Percentiles rank a stretch among this genome's conserved stretches.
Conservation (phyloP, 2,113 vertebrate species). For the Cyanoderma ruficeps region DNA sequence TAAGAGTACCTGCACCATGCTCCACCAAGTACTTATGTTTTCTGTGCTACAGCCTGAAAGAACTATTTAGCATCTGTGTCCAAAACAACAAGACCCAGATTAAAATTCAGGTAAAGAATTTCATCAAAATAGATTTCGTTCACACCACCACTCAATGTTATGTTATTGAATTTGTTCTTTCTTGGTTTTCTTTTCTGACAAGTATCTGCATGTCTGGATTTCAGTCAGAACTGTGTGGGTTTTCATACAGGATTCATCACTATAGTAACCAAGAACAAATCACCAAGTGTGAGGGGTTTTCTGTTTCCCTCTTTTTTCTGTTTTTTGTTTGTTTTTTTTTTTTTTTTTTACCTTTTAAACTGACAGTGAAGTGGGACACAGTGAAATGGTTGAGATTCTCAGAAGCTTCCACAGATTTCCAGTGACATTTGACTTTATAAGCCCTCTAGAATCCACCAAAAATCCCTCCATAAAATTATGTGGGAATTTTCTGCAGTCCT, state of each 20-base stretch:
- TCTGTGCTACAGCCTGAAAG: not conserved
- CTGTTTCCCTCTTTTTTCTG: not conserved
- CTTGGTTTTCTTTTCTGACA: not conserved
- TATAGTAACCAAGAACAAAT: conserved; percentile 56
- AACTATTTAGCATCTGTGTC: not conserved
- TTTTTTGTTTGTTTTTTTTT: not conserved
- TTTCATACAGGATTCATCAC: conserved; percentile 40
- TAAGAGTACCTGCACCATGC: not conserved
- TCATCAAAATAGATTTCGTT: not conserved
- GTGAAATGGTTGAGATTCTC: not conserved
- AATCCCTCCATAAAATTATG: not conserved
- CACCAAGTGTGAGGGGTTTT: conserved; percentile 5
- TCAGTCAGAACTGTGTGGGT: conserved; percentile 11
- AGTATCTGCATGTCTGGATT: conserved; percentile 22
- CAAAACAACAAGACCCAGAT: not conserved
- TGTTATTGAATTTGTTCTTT: not conserved
- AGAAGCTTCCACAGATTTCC: not conserved
- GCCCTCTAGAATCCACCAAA: not conserved
- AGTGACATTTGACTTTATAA: not conserved
- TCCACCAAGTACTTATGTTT: not conserved
- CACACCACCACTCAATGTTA: not conserved
- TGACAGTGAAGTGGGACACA: not conserved
- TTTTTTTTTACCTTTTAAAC: not conserved
- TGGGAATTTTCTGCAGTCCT: not conserved
- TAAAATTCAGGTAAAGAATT: not conserved